These are phyloP conservation scores for Sylvia borin DNA, from an alignment of 2,797 vertebrate genomes.

Conservation along the genomic window DNA sequence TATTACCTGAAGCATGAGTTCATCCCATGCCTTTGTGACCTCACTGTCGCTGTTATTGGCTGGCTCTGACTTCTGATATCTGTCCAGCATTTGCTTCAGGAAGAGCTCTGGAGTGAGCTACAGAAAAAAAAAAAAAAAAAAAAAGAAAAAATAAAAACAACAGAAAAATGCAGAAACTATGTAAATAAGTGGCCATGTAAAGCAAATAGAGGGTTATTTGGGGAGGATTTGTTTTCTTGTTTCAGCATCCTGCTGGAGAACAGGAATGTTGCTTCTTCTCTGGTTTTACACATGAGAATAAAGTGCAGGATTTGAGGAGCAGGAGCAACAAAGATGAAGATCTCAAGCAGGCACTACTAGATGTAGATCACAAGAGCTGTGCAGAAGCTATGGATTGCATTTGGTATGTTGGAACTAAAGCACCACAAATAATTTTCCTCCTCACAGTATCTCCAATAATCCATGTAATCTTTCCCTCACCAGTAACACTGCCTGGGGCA, in stretches of 20 bases:
- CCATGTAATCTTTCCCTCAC: neutral
- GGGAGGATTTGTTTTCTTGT: neutral
- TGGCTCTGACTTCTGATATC: constrained; percentile 69
- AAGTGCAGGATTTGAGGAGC: neutral
- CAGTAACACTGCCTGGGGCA: neutral
- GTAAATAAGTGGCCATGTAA: neutral
- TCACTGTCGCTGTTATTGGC: constrained; percentile 67
- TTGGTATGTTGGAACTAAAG: neutral
- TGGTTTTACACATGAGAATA: neutral
- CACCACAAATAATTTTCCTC: neutral
- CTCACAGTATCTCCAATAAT: neutral
- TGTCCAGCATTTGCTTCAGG: constrained; percentile 83
- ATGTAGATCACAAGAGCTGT: neutral
- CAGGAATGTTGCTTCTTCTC: neutral
- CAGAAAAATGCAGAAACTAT: neutral
- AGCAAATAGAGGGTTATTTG: neutral
- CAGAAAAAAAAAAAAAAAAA: neutral
- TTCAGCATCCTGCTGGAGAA: neutral
- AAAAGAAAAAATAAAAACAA: neutral
- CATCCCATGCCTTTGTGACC: constrained; percentile 79
- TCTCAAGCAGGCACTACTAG: neutral
- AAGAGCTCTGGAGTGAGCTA: constrained; percentile 78
- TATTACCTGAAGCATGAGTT: constrained; percentile 79
- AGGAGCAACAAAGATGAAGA: neutral
- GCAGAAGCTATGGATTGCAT: neutral